Conservation (phyloP, 2,113 vertebrate species). For the Xyliphius kryptos region DNA sequence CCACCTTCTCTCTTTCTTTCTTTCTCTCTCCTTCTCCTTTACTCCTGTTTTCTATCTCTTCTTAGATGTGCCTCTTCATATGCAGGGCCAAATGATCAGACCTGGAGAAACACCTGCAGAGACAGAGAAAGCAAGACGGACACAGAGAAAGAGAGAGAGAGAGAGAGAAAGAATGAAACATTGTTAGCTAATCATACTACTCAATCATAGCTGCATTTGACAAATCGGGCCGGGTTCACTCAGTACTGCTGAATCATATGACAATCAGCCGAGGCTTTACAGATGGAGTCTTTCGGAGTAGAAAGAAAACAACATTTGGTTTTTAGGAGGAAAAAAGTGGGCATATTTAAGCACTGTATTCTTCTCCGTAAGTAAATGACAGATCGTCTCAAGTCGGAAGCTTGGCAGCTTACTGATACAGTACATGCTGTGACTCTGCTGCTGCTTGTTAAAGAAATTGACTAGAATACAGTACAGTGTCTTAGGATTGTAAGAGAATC, state of each 20-base stretch:
- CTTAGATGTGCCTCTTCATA: constrained; percentile 96
- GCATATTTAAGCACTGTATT: constrained; percentile 30
- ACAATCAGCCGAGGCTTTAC: constrained; percentile 26
- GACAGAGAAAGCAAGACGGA: too few relatives aligned
- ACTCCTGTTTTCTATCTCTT: constrained; percentile 10
- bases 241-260: constrained; percentile 27
- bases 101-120: constrained; percentile 90
- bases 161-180: background rate
- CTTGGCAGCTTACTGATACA: constrained; percentile 32
- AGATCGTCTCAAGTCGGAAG: constrained; percentile 13
- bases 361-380: constrained; percentile 26
- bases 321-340: constrained; percentile 10
- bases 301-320: constrained; percentile 44
- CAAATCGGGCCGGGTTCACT: constrained; percentile 5
- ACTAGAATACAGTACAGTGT: too few relatives aligned
- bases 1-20: constrained; percentile 15
- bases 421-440: constrained; percentile 10
- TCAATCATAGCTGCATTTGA: constrained; percentile 19
- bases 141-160: too few relatives aligned
- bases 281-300: constrained; percentile 38
- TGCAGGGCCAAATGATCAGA: constrained; percentile 96
- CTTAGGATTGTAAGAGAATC: too few relatives aligned
- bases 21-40: constrained; percentile 24
- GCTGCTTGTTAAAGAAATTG: too few relatives aligned
- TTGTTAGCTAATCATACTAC: background rate